These are phyloP conservation scores for Acomys russatus DNA, from an alignment of 2,797 vertebrate species.

Conservation along the genomic window DNA sequence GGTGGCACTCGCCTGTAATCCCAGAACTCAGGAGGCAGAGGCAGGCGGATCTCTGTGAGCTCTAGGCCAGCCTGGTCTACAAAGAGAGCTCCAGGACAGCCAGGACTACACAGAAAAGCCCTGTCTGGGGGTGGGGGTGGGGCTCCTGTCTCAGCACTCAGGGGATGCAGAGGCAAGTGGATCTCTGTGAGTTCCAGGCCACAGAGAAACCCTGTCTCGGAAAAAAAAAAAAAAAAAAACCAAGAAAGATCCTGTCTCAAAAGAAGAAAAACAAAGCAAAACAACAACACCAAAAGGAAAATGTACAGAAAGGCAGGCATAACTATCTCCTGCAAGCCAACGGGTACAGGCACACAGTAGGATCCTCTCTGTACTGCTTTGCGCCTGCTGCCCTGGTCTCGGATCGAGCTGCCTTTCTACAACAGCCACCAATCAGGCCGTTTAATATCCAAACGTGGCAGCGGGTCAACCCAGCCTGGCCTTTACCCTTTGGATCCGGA, in stretches of 20 bases:
- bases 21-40: too few relatives aligned
- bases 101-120: too few relatives aligned
- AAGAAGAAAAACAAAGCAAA: neutral
- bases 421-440: neutral
- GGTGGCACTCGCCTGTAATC: too few relatives aligned
- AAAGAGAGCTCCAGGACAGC: too few relatives aligned
- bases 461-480: conserved; percentile 47
- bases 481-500: conserved; percentile 29
- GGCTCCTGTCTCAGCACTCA: too few relatives aligned
- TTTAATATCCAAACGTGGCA: conserved; percentile 59
- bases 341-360: conserved; percentile 2
- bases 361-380: conserved; percentile 51
- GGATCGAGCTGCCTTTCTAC: conserved; percentile 18
- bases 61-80: too few relatives aligned
- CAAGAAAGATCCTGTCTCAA: neutral
- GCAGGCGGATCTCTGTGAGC: too few relatives aligned
- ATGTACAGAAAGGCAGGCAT: neutral
- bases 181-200: too few relatives aligned
- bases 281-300: neutral
- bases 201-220: too few relatives aligned
- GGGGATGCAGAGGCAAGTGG: too few relatives aligned
- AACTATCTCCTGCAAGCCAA: neutral
- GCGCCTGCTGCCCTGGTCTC: neutral
- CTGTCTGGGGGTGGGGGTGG: too few relatives aligned
- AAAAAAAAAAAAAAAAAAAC: too few relatives aligned